These are phyloP conservation scores for Lumbricus terrestris DNA, from an alignment of 2,888 invertebrate genomes.

Conservation along the genomic window DNA sequence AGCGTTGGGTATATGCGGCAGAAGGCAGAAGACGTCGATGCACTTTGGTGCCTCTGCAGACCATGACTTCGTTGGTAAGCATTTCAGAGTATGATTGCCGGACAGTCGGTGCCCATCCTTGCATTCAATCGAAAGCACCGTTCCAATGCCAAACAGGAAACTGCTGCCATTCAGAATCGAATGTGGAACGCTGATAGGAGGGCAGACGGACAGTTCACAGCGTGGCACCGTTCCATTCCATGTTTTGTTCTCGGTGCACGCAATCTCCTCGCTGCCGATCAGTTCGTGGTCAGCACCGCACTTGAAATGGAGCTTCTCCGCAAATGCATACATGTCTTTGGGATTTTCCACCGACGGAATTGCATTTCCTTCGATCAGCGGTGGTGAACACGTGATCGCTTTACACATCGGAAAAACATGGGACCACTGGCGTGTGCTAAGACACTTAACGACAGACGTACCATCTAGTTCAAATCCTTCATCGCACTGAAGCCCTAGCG, in stretches of 20 bases:
- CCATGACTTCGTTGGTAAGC: not conserved
- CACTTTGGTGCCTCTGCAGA: not conserved
- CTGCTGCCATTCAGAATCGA: not conserved
- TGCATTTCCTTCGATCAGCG: constrained; percentile 13
- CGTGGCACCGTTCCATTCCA: constrained; percentile 31
- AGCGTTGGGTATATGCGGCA: not conserved
- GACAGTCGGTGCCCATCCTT: constrained; percentile 27
- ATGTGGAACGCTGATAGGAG: constrained; percentile 14
- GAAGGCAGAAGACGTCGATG: not conserved
- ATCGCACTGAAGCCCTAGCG: constrained; percentile 29
- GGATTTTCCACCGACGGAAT: constrained; percentile 15
- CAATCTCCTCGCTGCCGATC: constrained; percentile 18
- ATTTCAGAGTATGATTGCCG: constrained; percentile 19
- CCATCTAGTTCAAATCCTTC: constrained; percentile 32
- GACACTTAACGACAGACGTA: constrained; percentile 37
- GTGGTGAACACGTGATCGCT: constrained; percentile 24
- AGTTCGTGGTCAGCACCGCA: constrained; percentile 27
- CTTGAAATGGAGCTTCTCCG: constrained; percentile 20
- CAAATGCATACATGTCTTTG: constrained; percentile 17
- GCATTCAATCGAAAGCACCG: constrained; percentile 24
- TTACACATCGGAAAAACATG: constrained; percentile 48
- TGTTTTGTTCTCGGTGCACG: constrained; percentile 26
- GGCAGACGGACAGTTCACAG: constrained; percentile 26
- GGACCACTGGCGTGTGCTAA: constrained; percentile 48
- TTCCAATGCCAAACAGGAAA: constrained; percentile 26